Evolutionary conservation across 2,888 invertebrate genomes (phyloP).

Genomic region (Melieria picta): DNA sequence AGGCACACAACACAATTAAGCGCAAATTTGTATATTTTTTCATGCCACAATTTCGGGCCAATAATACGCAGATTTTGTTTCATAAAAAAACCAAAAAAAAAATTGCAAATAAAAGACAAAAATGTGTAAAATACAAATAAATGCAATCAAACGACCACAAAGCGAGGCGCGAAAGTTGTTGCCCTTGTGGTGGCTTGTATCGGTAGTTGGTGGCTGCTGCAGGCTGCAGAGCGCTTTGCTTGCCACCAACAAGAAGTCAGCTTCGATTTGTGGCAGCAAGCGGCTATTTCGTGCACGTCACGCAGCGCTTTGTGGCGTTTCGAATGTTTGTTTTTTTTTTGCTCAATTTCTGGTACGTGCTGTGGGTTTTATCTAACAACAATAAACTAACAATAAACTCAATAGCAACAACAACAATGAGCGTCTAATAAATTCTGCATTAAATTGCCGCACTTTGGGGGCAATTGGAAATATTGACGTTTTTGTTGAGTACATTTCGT

Average conservation of each 20-base stretch:
- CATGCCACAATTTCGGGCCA: neutral
- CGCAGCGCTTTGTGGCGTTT: too few species aligned
- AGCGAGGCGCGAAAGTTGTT: conserved; percentile 29
- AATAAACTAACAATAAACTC: neutral
- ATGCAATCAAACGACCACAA: too few species aligned
- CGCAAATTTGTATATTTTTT: too few species aligned
- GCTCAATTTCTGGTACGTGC: too few species aligned
- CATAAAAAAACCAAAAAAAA: neutral
- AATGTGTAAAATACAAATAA: too few species aligned
- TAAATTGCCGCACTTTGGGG: neutral
- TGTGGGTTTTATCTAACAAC: too few species aligned
- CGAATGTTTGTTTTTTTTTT: too few species aligned
- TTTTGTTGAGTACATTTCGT: neutral
- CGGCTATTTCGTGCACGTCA: too few species aligned
- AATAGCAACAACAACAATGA: neutral
- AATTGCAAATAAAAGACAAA: too few species aligned
- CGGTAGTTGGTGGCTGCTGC: conserved; percentile 19
- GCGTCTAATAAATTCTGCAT: too few species aligned
- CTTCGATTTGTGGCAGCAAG: too few species aligned
- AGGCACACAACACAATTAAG: too few species aligned
- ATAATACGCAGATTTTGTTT: neutral
- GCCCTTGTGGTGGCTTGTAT: conserved; percentile 25
- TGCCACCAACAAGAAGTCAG: neutral
- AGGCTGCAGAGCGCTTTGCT: neutral
- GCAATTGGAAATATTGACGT: conserved; percentile 11